Conservation (phyloP, 2,797 vertebrate species). For the Acrossocheilus fasciatus region DNA sequence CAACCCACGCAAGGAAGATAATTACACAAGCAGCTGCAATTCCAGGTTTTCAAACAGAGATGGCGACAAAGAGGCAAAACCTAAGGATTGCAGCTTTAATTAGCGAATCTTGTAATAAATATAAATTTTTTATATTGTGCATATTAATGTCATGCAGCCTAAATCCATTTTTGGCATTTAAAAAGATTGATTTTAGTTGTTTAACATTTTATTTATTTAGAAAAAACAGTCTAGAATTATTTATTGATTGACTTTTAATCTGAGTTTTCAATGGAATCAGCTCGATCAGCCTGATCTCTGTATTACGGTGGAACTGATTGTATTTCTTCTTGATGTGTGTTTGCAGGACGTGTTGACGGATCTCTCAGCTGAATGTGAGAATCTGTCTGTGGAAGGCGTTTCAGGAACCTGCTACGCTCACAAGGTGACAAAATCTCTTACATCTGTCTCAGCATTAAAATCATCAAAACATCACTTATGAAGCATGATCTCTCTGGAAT, state of each 20-base stretch:
- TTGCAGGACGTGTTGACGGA: conserved; percentile 92
- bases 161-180: too few species aligned
- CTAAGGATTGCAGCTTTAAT: too few species aligned
- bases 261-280: neutral
- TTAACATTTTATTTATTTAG: too few species aligned
- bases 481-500: neutral
- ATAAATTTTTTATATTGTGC: too few species aligned
- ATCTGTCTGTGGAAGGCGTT: conserved; percentile 85
- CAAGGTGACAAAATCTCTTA: conserved; percentile 80
- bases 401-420: conserved; percentile 89
- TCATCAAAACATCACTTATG: neutral
- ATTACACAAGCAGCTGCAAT: too few species aligned
- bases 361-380: conserved; percentile 92
- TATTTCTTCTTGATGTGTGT: conserved; percentile 3
- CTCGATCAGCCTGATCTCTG: neutral
- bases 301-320: neutral
- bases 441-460: neutral
- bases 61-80: too few species aligned
- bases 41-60: too few species aligned
- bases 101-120: neutral
- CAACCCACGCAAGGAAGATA: too few species aligned
- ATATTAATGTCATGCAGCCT: too few species aligned
- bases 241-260: too few species aligned
- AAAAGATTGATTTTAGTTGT: too few species aligned
- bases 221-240: too few species aligned